A percentile compares a stretch with the other conserved stretches of the same genome.
phyloP scores from a whole-genome alignment of 2,797 vertebrate genomes.

The Pangasius larnaudii region DNA sequence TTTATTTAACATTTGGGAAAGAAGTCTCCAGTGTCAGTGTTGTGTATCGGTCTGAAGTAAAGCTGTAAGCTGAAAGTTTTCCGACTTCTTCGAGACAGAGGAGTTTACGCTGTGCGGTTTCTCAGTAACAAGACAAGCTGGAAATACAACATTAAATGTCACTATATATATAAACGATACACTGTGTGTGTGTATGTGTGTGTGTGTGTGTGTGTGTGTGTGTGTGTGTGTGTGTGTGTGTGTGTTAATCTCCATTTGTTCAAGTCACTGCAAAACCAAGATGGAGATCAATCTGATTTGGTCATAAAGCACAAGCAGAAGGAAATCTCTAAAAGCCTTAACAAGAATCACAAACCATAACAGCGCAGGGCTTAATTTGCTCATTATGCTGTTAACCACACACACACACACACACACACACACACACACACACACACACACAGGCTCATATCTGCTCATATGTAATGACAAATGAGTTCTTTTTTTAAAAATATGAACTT shows the following conservation, averaged over 20 bases:
- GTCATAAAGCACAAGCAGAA: not conserved
- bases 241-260: not conserved
- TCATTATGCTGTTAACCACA: not conserved
- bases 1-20: not conserved
- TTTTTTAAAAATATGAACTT: too few relatives aligned
- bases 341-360: constrained; percentile 43
- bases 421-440: too few relatives aligned
- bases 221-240: too few relatives aligned
- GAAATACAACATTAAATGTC: too few relatives aligned
- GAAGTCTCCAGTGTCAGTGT: not conserved
- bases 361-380: constrained; percentile 11
- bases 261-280: not conserved
- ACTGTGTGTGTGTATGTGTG: too few relatives aligned
- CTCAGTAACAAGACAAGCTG: not conserved
- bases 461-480: too few relatives aligned
- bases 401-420: too few relatives aligned
- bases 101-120: not conserved
- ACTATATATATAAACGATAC: too few relatives aligned
- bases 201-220: too few relatives aligned
- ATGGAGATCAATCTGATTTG: constrained; percentile 33
- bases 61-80: not conserved
- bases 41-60: not conserved
- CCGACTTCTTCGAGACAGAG: not conserved
- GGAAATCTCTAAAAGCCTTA: constrained; percentile 37
- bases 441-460: too few relatives aligned